These are phyloP conservation scores for Cephalopachus bancanus DNA, from an alignment of 2,797 vertebrate genomes.

Conservation along the genomic window DNA sequence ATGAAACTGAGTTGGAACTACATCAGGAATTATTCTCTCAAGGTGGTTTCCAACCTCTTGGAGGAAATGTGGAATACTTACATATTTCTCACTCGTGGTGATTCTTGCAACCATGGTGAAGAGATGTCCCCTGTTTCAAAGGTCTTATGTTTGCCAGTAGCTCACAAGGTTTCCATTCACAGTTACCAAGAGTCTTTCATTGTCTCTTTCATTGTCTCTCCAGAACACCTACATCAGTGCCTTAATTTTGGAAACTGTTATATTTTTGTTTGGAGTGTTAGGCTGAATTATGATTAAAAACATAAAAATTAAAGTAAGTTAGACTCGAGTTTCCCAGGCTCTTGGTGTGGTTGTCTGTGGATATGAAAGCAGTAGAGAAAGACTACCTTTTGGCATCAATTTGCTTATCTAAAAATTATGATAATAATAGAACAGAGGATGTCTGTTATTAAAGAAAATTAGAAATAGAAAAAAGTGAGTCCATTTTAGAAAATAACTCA, in stretches of 20 bases:
- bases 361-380: slow-evolving; percentile 8
- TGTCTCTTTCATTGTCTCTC: neutral
- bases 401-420: slow-evolving; percentile 4
- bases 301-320: neutral
- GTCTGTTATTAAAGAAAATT: slow-evolving; percentile 35
- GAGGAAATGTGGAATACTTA: too few relatives aligned
- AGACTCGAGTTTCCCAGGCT: neutral
- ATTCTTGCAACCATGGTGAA: neutral
- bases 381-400: neutral
- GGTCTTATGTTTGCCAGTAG: neutral
- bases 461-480: neutral
- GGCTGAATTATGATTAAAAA: neutral
- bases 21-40: neutral
- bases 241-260: neutral
- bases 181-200: neutral
- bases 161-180: neutral
- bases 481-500: neutral
- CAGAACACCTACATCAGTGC: too few relatives aligned
- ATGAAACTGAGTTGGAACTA: neutral
- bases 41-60: neutral
- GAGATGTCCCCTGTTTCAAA: neutral
- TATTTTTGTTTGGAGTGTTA: slow-evolving; percentile 20
- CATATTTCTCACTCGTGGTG: neutral
- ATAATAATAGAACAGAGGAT: neutral
- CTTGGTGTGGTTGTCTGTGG: neutral